These are phyloP conservation scores for Scrobipalpa costella DNA, from an alignment of 2,888 invertebrate genomes.

Conservation along the genomic window DNA sequence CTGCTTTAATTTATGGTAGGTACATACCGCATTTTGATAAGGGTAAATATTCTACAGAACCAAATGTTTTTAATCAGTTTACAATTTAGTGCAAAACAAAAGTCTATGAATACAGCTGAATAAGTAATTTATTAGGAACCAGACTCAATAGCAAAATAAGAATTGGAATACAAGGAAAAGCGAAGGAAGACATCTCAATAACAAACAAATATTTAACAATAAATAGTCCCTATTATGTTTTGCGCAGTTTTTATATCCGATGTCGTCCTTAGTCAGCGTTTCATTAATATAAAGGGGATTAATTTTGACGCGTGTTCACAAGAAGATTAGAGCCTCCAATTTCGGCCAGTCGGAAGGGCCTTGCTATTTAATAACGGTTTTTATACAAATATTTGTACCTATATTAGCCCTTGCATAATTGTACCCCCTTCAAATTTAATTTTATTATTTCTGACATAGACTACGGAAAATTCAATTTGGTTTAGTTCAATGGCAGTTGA, in stretches of 20 bases:
- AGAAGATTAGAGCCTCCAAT: conserved; percentile 14
- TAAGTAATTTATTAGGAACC: neutral
- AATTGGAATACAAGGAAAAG: neutral
- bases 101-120: neutral
- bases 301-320: conserved; percentile 10
- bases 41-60: no score
- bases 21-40: no score
- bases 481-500: no score
- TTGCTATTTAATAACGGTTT: neutral
- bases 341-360: neutral
- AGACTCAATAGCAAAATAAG: neutral
- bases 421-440: no score
- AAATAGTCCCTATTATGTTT: neutral
- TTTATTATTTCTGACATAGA: no score
- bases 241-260: conserved; percentile 4
- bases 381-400: neutral
- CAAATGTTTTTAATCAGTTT: no score
- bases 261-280: conserved; percentile 16
- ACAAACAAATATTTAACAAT: conserved; percentile 4
- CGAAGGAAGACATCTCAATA: neutral
- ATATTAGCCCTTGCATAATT: neutral
- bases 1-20: no score
- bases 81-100: no score
- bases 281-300: conserved; percentile 20
- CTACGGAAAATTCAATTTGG: no score